These are phyloP conservation scores for Dasypus novemcinctus DNA, from an alignment of 2,113 vertebrate species.

Conservation along the genomic window DNA sequence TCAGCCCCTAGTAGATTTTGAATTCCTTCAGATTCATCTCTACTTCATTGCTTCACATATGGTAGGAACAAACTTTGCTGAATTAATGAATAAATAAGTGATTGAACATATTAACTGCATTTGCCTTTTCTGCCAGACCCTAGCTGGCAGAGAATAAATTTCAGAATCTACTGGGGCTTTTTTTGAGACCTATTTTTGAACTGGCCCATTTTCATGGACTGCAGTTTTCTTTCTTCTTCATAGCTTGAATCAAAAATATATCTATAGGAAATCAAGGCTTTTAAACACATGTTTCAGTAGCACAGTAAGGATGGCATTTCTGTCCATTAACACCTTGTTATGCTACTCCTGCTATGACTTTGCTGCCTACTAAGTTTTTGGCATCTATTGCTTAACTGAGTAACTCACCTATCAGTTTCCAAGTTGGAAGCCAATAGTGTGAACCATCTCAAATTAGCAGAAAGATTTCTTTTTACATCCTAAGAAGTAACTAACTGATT, in stretches of 20 bases:
- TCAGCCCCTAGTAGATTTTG: background rate
- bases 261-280: constrained; percentile 27
- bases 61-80: constrained; percentile 31
- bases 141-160: background rate
- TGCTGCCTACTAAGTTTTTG: constrained; percentile 49
- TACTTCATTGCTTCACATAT: background rate
- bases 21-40: constrained; percentile 38
- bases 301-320: constrained; percentile 54
- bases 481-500: constrained; percentile 54
- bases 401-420: constrained; percentile 57
- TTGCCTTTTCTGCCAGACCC: background rate
- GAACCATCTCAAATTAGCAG: constrained; percentile 52
- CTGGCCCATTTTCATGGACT: constrained; percentile 1
- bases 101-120: background rate
- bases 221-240: constrained; percentile 26
- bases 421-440: constrained; percentile 50
- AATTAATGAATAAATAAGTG: constrained; percentile 38
- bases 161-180: background rate
- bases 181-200: constrained; percentile 46
- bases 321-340: constrained; percentile 57
- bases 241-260: background rate
- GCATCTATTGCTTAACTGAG: constrained; percentile 49
- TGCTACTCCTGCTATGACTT: constrained; percentile 49
- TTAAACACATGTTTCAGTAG: constrained; percentile 58
- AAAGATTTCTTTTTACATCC: constrained; percentile 57